Percentiles rank a stretch among this genome's conserved stretches.
phyloP scores from a whole-genome alignment of 2,888 invertebrate genomes.

The Eristalis arbustorum region DNA sequence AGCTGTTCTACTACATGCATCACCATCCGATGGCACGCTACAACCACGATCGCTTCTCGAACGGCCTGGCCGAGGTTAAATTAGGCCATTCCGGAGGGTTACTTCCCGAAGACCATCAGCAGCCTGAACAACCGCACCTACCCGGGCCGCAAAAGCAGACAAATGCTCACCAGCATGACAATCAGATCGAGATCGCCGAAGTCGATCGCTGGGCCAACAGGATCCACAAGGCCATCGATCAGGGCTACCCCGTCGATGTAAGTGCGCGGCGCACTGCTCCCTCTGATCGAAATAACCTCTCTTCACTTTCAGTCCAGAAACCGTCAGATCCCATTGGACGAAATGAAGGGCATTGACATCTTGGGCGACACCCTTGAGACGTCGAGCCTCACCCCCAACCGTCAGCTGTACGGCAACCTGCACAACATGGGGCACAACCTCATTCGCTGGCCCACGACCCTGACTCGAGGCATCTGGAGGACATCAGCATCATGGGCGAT shows the following conservation, averaged over 20 bases:
- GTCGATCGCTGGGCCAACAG: slow-evolving; percentile 89
- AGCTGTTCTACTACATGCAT: slow-evolving; percentile 88
- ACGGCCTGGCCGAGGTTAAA: slow-evolving; percentile 84
- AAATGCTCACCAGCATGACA: slow-evolving; percentile 84
- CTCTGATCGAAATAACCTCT: background rate
- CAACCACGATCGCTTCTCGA: slow-evolving; percentile 89
- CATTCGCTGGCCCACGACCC: slow-evolving; percentile 91
- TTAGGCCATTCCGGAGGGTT: slow-evolving; percentile 88
- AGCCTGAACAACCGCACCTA: slow-evolving; percentile 85
- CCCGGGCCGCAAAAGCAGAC: slow-evolving; percentile 85
- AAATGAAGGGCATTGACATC: slow-evolving; percentile 86
- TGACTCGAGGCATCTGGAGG: slow-evolving; percentile 86
- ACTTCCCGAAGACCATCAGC: slow-evolving; percentile 91
- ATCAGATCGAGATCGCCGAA: slow-evolving; percentile 82
- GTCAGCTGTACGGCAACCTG: slow-evolving; percentile 87
- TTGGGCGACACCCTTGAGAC: slow-evolving; percentile 91
- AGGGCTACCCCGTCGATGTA: slow-evolving; percentile 84
- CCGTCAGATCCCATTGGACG: slow-evolving; percentile 75
- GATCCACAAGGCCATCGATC: slow-evolving; percentile 87
- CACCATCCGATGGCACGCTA: slow-evolving; percentile 84
- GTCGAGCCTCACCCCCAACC: slow-evolving; percentile 85
- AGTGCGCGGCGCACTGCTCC: slow-evolving; percentile 74
- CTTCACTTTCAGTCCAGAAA: slow-evolving; percentile 72
- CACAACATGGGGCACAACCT: slow-evolving; percentile 92
- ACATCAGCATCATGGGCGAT: slow-evolving; percentile 89